Base-by-base conservation (phyloP, 2,113 vertebrate species). In the Corvus hawaiiensis region DNA sequence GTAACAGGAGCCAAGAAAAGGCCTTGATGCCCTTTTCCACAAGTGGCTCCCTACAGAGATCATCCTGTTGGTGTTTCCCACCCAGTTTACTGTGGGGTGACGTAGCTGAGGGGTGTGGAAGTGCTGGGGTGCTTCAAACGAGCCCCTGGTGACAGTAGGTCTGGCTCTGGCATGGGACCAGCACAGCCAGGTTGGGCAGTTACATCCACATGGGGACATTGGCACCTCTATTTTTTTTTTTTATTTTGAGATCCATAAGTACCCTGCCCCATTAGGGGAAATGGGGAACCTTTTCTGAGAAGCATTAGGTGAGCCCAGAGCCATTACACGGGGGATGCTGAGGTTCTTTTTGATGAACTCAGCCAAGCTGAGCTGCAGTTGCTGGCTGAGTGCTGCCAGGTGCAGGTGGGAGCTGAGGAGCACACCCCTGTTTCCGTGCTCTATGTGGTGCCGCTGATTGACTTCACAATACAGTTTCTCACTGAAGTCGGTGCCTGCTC, bases 281-380 rank as follows among this genome's bases (percentile, higher is more conserved):
- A 5, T 14, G 61, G 71, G 22, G 68, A 32, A 3, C 48, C 14
- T 73, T 49, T 46, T 16, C 15, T 56, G 5, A 6, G 72, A 3
- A 54, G 79, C 33, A 18, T 0, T 11, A 10, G 23, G 0, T 62
- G 84, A 32, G 15, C 48, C 64, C 55, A 11, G 44, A 69, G 61
- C 33, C 2, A 0, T 35, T 51, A 0, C 51, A 1, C 0, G 0
- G 41, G 10, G 43, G 11, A 13, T 56, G 79, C 52, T 69, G 32
- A 71, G 52, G 48, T 28, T 7, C 5, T 30, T 49, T 10, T 7
- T 11, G 4, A 5, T 8, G 71, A 44, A 1, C 11, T 68, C 21
- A 4, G 13, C 18, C 35, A 6, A 33, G 54, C 24, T 24, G 72
- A 63, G 61, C 52, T 51, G 80, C 14, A 16, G 26, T 13, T 13